These are phyloP conservation scores for Diplolepis rosae DNA, from an alignment of 2,888 invertebrate genomes.

Conservation along the genomic window DNA sequence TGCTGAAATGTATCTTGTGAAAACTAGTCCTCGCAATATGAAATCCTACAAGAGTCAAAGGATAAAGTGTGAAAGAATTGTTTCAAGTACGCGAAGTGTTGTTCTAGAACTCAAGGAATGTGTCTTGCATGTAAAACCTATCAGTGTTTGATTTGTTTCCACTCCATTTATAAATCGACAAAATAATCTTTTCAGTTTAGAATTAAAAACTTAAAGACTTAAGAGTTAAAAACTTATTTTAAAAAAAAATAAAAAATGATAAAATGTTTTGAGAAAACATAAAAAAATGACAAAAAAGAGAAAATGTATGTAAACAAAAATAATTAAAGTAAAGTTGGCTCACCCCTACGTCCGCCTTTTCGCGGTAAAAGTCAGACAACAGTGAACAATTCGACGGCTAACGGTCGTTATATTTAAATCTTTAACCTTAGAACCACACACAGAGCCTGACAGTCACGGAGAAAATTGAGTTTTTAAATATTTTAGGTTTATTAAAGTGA, in stretches of 20 bases:
- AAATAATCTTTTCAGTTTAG: background rate
- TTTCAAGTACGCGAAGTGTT: slow-evolving; percentile 15
- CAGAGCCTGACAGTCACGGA: no score
- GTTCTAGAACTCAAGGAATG: slow-evolving; percentile 7
- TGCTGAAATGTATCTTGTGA: slow-evolving; percentile 7
- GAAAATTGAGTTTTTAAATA: no score
- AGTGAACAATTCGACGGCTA: background rate
- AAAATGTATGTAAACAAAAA: background rate
- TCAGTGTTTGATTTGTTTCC: background rate
- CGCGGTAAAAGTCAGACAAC: slow-evolving; percentile 1
- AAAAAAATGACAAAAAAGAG: background rate
- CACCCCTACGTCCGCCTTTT: background rate
- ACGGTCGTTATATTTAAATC: no score
- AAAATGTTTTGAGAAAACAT: background rate
- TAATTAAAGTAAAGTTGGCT: background rate
- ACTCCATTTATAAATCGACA: background rate
- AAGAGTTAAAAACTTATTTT: background rate
- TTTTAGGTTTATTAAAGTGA: no score
- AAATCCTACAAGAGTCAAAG: background rate
- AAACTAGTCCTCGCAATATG: background rate
- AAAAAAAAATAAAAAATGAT: background rate
- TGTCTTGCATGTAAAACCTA: background rate
- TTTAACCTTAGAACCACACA: no score
- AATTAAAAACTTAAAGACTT: background rate
- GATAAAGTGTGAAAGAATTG: slow-evolving; percentile 1